A percentile compares a stretch with the other conserved stretches of the same genome.
Conservation (phyloP, 2,888 invertebrate genomes). For the Phorcus lineatus region DNA sequence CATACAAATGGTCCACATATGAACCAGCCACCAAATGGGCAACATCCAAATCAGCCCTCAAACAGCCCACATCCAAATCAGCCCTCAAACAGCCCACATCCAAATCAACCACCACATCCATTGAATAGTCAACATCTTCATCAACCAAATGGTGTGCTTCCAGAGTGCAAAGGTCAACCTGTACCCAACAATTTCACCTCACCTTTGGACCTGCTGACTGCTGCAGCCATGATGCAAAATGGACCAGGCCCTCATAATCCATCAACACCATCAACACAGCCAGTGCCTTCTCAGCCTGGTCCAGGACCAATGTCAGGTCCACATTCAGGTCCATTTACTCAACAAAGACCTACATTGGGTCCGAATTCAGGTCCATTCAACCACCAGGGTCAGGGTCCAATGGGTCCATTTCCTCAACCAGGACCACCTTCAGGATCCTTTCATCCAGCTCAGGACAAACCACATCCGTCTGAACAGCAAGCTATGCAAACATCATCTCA, state of each 20-base stretch:
- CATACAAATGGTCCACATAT: neutral
- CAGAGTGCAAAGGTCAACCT: neutral
- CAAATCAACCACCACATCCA: slow-evolving; percentile 15
- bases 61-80: neutral
- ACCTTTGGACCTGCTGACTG: slow-evolving; percentile 52
- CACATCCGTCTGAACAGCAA: neutral
- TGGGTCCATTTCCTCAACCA: neutral
- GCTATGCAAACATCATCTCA: slow-evolving; percentile 17
- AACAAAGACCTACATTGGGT: neutral
- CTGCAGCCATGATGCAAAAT: slow-evolving; percentile 39
- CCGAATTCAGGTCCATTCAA: slow-evolving; percentile 16
- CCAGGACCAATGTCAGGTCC: neutral
- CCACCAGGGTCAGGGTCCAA: neutral
- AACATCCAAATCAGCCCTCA: neutral
- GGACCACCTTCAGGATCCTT: too few relatives aligned
- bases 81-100: neutral
- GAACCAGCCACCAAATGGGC: neutral
- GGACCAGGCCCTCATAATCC: slow-evolving; percentile 12
- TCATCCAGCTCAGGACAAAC: slow-evolving; percentile 2
- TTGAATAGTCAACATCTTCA: slow-evolving; percentile 5
- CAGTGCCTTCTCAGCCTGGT: slow-evolving; percentile 3
- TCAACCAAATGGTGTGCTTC: neutral
- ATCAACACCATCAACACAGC: neutral
- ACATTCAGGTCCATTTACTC: neutral
- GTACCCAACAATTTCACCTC: slow-evolving; percentile 34